A percentile compares a stretch with the other conserved stretches of the same genome.
These are phyloP conservation scores for Pempheris klunzingeri DNA, from an alignment of 2,797 vertebrate genomes.

Conservation along the genomic window DNA sequence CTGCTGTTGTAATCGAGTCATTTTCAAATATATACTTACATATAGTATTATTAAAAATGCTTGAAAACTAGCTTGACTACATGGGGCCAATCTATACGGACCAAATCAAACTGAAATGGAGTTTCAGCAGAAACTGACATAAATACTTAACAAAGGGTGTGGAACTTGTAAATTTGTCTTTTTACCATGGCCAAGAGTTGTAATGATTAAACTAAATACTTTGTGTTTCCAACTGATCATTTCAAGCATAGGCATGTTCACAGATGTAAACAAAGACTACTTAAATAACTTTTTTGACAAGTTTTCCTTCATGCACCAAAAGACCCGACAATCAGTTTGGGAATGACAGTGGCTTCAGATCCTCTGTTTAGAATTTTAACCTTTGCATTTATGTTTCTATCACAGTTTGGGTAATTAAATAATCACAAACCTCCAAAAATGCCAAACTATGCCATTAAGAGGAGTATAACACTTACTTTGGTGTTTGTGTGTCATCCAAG, in stretches of 20 bases:
- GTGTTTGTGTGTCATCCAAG: slow-evolving; percentile 92
- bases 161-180: too few relatives aligned
- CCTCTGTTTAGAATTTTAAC: not conserved
- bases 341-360: not conserved
- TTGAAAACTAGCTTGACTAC: too few relatives aligned
- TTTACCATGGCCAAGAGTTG: too few relatives aligned
- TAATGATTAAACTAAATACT: too few relatives aligned
- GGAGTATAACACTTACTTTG: slow-evolving; percentile 89
- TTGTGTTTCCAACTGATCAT: not conserved
- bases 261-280: too few relatives aligned
- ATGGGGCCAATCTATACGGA: too few relatives aligned
- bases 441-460: not conserved
- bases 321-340: not conserved
- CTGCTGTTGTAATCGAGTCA: too few relatives aligned
- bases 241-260: too few relatives aligned
- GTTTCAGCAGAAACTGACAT: not conserved
- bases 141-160: not conserved
- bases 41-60: not conserved
- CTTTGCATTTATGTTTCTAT: not conserved
- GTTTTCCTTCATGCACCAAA: not conserved
- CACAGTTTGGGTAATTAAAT: not conserved
- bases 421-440: not conserved
- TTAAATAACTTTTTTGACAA: not conserved
- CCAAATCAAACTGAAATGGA: too few relatives aligned
- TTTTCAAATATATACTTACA: not conserved